Conservation (phyloP, 2,888 invertebrate genomes). For the Chymomyza fuscimana region DNA sequence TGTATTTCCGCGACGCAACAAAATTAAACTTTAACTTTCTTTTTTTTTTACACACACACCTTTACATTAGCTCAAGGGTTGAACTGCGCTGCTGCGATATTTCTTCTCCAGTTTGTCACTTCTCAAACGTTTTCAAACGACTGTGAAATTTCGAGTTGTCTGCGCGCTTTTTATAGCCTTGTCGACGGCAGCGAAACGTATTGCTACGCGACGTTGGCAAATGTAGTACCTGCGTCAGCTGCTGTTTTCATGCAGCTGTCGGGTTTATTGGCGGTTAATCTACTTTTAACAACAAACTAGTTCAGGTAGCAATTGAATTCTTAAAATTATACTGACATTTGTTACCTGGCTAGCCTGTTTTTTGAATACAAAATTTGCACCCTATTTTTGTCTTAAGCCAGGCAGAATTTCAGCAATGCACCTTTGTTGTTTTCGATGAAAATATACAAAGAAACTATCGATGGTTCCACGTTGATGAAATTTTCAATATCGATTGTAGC, state of each 20-base stretch:
- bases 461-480: background rate
- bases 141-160: constrained; percentile 22
- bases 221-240: constrained; percentile 32
- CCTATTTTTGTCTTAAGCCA: constrained; percentile 14
- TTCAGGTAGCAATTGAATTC: background rate
- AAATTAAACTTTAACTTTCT: constrained; percentile 32
- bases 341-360: constrained; percentile 18
- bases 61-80: constrained; percentile 35
- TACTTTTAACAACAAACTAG: background rate
- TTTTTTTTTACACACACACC: constrained; percentile 56
- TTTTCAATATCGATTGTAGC: background rate
- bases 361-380: constrained; percentile 23
- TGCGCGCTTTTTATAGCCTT: constrained; percentile 39
- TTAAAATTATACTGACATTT: background rate
- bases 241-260: constrained; percentile 12
- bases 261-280: background rate
- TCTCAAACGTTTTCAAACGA: constrained; percentile 27
- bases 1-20: constrained; percentile 14
- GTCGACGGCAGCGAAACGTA: constrained; percentile 29
- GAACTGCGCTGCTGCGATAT: constrained; percentile 32
- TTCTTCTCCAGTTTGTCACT: background rate
- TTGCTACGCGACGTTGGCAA: constrained; percentile 33
- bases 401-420: constrained; percentile 4
- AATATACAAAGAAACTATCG: background rate
- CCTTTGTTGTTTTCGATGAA: background rate